phyloP scores from a whole-genome alignment of 2,888 invertebrate genomes.

The Gibbula magus region DNA sequence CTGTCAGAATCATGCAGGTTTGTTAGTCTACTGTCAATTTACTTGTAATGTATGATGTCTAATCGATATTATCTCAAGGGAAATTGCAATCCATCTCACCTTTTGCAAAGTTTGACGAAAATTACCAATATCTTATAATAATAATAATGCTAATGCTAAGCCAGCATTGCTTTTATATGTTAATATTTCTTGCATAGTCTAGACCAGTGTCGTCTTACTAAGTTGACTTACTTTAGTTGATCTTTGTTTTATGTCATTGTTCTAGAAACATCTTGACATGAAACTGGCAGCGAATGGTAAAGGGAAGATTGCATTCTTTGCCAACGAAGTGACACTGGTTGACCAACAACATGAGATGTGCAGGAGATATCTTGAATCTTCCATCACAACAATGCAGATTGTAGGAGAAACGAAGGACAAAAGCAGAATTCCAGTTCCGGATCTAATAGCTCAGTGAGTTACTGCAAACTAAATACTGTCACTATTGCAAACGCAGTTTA shows the following conservation, averaged over 20 bases:
- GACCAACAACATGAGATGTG: constrained; percentile 17
- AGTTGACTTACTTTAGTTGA: neutral
- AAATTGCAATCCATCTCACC: no score
- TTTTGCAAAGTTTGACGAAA: no score
- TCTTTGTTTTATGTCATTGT: neutral
- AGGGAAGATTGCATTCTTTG: constrained; percentile 6
- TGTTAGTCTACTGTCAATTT: no score
- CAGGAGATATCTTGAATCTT: neutral
- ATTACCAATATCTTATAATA: no score
- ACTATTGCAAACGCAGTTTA: neutral
- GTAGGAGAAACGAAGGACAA: neutral
- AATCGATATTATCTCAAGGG: no score
- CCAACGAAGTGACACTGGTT: neutral
- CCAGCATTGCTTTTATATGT: no score
- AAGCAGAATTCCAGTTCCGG: neutral
- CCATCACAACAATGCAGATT: neutral
- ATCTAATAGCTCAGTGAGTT: neutral
- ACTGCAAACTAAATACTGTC: neutral
- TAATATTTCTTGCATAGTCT: no score
- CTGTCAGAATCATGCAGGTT: constrained; percentile 8
- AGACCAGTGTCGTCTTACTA: no score
- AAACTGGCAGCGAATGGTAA: no score
- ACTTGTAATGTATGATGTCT: neutral
- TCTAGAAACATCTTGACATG: neutral
- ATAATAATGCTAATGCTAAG: no score